Evolutionary conservation across 2,888 invertebrate genomes (phyloP), one percentile per base, ranked within the genome.

Genomic region (Cryptocheilus praepositus): DNA sequence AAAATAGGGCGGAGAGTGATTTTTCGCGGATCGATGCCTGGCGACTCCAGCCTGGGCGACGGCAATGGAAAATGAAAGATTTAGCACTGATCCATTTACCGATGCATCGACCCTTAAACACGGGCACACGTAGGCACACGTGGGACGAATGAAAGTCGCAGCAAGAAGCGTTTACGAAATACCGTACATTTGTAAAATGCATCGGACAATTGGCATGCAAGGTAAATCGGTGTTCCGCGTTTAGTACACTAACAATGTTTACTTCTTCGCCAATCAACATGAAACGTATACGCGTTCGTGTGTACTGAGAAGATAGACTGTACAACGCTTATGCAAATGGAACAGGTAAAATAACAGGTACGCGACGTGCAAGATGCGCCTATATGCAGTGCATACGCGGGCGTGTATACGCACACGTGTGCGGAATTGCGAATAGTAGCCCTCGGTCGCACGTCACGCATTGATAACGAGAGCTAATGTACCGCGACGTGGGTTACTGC

Each of bases 1-100:
- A 77, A 75, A 69, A 72, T 45, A 71, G 67, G 74, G 71, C 68
- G 74, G 65, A 74, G 76, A 76, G 76, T 76, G 74, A 79, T 71
- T 77, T 67, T 66, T 72, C 63, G 61, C n/a, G 72, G 73, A 77
- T 77, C 76, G 77, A 77, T 77, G 36, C 25, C 25, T n/a, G 25
- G 25, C 25, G 25, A 64, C 45, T 36, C 36, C 36, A 36, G 64
- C 59, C 58, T 49, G 62, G 71, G 57, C 65, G 66, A 67, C 66
- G 70, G 70, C 68, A 71, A 74, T 71, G 79, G 77, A 78, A 79
- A 71, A 67, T 66, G 73, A 67, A 70, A 76, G 78, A 78, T 78
- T 78, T 79, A 78, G 74, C 74, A 72, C 56, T 72, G 67, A 71
- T 78, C 78, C 76, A 76, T 78, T 78, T 79, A 79, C 74, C 79